phyloP scores from a whole-genome alignment of 1,140 invertebrate genomes.

The Aphidius gifuensis region DNA sequence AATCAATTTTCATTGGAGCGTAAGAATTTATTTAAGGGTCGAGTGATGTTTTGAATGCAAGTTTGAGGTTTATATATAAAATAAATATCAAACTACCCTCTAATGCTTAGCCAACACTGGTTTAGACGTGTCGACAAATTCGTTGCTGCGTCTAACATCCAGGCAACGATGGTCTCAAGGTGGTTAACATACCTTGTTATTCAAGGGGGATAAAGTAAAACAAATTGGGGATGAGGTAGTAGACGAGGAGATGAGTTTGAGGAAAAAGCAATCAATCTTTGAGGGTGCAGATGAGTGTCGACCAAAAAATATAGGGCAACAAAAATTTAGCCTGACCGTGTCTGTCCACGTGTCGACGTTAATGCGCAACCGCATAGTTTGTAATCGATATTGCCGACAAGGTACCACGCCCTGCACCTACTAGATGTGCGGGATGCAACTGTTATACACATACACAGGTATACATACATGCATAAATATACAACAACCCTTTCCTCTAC shows the following conservation, averaged over 20 bases:
- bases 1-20: too few relatives aligned
- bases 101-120: too few relatives aligned
- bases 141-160: too few relatives aligned
- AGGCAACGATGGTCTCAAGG: too few relatives aligned
- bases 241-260: slow-evolving; percentile 10
- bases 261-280: slow-evolving; percentile 54
- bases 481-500: not conserved
- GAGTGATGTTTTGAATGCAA: too few relatives aligned
- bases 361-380: slow-evolving; percentile 55
- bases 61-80: too few relatives aligned
- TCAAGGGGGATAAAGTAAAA: too few relatives aligned
- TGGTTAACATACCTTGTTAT: too few relatives aligned
- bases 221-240: too few relatives aligned
- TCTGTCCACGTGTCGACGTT: slow-evolving; percentile 53
- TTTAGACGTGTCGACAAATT: too few relatives aligned
- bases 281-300: slow-evolving; percentile 53
- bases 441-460: not conserved
- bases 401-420: slow-evolving; percentile 56
- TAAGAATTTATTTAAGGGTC: too few relatives aligned
- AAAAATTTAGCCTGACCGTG: slow-evolving; percentile 51
- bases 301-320: slow-evolving; percentile 55
- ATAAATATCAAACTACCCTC: too few relatives aligned
- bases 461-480: not conserved
- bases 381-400: slow-evolving; percentile 56
- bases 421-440: slow-evolving; percentile 51